A percentile compares a stretch with the other conserved stretches of the same genome.
Evolutionary conservation across 2,113 vertebrate species (phyloP).

Genomic region (Dromas ardeola): DNA sequence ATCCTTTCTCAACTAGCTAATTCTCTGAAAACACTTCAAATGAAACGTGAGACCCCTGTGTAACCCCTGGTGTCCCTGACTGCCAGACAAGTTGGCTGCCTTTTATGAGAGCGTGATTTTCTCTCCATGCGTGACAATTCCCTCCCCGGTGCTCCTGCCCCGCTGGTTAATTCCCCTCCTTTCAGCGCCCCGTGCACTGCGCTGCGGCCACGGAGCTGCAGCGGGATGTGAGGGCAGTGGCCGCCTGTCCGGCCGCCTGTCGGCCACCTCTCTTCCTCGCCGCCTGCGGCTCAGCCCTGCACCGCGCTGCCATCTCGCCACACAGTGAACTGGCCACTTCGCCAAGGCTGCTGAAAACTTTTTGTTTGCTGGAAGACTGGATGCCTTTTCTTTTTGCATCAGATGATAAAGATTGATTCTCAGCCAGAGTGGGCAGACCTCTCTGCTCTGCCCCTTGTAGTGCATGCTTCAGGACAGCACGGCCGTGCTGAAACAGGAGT

Average conservation of each 20-base stretch:
- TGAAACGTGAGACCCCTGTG: accelerated
- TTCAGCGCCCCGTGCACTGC: accelerated
- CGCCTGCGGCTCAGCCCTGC: not conserved
- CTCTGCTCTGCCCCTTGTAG: not conserved
- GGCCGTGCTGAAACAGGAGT: not conserved
- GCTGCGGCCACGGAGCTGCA: accelerated
- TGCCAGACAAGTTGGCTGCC: not conserved
- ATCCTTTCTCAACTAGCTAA: not conserved
- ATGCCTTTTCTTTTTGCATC: not conserved
- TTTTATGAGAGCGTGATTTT: not conserved
- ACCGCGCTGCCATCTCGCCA: accelerated
- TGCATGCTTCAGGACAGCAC: not conserved
- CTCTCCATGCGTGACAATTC: not conserved
- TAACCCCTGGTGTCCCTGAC: not conserved
- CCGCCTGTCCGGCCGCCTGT: not conserved
- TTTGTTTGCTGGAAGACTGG: not conserved
- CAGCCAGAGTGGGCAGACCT: not conserved
- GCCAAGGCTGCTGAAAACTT: not conserved
- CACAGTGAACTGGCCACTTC: not conserved
- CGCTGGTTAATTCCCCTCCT: not conserved
- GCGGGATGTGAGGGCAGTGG: not conserved
- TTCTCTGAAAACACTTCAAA: not conserved
- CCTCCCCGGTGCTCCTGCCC: not conserved
- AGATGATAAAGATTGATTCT: not conserved
- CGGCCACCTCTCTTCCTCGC: not conserved